These are phyloP conservation scores for Sebastes steindachneri DNA, from an alignment of 2,797 vertebrate species.

Conservation along the genomic window DNA sequence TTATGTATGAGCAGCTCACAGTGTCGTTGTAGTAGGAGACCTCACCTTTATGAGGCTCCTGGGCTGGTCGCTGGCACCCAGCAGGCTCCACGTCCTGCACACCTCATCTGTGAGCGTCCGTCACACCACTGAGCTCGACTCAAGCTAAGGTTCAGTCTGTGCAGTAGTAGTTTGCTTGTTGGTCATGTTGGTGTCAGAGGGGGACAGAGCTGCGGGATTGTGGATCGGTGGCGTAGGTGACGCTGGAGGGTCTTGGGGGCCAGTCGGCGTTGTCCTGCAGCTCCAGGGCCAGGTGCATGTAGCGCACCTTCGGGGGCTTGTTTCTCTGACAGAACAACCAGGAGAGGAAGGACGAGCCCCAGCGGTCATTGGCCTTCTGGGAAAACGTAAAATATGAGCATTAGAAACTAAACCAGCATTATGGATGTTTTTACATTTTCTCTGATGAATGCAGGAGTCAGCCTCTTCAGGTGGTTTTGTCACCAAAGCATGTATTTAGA, in stretches of 20 bases:
- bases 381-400: not conserved
- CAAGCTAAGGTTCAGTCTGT: constrained; percentile 1
- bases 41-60: not conserved
- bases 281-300: constrained; percentile 92
- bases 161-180: not conserved
- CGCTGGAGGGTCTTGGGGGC: constrained; percentile 92
- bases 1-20: not conserved
- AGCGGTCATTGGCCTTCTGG: constrained; percentile 84
- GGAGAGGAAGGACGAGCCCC: constrained; percentile 80
- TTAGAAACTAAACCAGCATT: not conserved
- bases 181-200: constrained; percentile 38
- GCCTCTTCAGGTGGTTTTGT: not conserved
- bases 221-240: constrained; percentile 85
- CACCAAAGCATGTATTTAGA: not conserved
- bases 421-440: not conserved
- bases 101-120: not conserved
- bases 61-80: not conserved
- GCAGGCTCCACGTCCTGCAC: not conserved
- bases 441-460: not conserved
- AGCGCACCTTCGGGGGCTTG: constrained; percentile 87
- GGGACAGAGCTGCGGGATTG: constrained; percentile 32
- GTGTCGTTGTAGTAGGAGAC: not conserved
- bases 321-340: constrained; percentile 81
- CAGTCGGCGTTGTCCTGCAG: constrained; percentile 91
- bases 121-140: not conserved